These are phyloP conservation scores for Prostheceraeus crozeri DNA, from an alignment of 2,888 invertebrate genomes.

Conservation along the genomic window DNA sequence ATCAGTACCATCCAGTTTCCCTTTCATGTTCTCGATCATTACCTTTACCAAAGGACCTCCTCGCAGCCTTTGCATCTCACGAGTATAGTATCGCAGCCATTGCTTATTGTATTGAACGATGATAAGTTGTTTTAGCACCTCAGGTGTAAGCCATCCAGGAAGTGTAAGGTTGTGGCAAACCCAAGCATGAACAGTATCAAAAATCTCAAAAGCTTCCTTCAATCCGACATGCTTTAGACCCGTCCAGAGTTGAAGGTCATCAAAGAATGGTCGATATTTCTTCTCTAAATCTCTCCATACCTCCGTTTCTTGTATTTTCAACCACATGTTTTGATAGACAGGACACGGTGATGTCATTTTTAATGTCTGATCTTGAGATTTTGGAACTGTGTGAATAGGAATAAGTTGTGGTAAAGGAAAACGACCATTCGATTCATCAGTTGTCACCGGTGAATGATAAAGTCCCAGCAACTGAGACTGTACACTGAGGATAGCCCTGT, in stretches of 20 bases:
- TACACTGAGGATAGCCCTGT: too few relatives aligned
- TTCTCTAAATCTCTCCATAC: too few relatives aligned
- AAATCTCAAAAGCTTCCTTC: background rate
- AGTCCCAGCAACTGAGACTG: too few relatives aligned
- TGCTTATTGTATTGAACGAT: constrained; percentile 7
- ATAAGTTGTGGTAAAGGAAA: too few relatives aligned
- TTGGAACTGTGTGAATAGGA: constrained; percentile 13
- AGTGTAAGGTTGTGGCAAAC: background rate
- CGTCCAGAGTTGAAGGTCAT: background rate
- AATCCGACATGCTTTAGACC: background rate
- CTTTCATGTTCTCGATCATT: background rate
- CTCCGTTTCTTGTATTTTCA: background rate
- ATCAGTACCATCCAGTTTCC: background rate
- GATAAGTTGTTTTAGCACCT: background rate
- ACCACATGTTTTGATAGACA: background rate
- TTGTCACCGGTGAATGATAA: too few relatives aligned
- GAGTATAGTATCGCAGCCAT: background rate
- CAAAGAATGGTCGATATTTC: background rate
- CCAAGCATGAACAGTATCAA: constrained; percentile 1
- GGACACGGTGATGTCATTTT: constrained; percentile 25
- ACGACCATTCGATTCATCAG: too few relatives aligned
- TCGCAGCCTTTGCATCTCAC: constrained; percentile 1
- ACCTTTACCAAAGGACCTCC: constrained; percentile 6
- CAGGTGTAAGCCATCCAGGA: background rate
- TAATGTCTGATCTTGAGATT: constrained; percentile 1